Base-by-base conservation (phyloP, 2,797 vertebrate species). In the Melanotaenia boesemani region DNA sequence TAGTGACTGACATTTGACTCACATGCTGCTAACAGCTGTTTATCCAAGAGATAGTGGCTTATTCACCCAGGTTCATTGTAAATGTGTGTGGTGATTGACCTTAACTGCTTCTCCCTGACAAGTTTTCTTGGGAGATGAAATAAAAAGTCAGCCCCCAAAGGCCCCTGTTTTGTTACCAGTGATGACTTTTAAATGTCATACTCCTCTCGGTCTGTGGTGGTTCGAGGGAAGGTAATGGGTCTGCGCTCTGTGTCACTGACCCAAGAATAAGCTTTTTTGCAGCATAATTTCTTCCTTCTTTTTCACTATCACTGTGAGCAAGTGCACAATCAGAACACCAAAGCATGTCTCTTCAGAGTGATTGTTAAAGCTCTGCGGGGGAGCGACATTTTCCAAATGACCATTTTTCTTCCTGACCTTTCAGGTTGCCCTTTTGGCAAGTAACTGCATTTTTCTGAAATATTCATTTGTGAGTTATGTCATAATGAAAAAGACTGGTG, bases 171-270 rank as follows among this genome's bases (percentile, higher is more conserved):
- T 87, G 73, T 74, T 84, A 63, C 86, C 86, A 91, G 89, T 91
- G 86, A 90, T 88, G 86, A 90, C 91, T 92, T 93, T 93, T 92
- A 94, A 94, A 94, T 94, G 93, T 91, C 93, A 93, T 74, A 76
- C 67, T 84, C 81, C 55, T 72, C 72, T 78, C 61, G 28, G 28
- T 79, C 73, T 76, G 75, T 8, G 9, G 22, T 61, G 78, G 74
- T 71, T 80, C 22, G 5, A 52, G 30, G 32, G 46, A 72, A 68
- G 67, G 68, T 74, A 77, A 82, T 63, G 72, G 57, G 36, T 62
- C 76, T 30, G 32, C 16, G 65, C 52, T 80, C 30, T 1, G 20
- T 74, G 48, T 71, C 76, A 55, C 11, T 54, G 73, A 74, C 61
- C 69, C 58, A 56, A 46, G 63, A 74, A 75, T 64, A 55, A 69